These are phyloP conservation scores for Psittacula derbiana DNA, from an alignment of 2,797 vertebrate species.

Conservation along the genomic window DNA sequence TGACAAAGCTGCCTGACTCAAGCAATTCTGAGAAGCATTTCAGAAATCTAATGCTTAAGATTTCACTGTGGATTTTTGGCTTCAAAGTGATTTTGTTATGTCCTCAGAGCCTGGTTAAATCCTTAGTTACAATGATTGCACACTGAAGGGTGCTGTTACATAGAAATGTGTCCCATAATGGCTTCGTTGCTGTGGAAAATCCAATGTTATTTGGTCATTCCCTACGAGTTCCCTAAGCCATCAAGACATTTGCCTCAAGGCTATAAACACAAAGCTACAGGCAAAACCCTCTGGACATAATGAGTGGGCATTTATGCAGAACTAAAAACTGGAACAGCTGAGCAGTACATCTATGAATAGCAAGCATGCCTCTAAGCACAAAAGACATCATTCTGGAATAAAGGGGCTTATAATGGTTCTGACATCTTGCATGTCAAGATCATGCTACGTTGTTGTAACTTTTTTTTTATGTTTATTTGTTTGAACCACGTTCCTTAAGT, in stretches of 20 bases:
- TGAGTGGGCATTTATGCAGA: conserved; percentile 79
- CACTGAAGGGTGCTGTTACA: conserved; percentile 75
- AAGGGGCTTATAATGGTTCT: conserved; percentile 72
- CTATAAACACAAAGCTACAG: conserved; percentile 77
- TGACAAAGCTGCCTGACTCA: conserved; percentile 45
- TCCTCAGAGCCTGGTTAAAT: conserved; percentile 66
- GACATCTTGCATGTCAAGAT: conserved; percentile 76
- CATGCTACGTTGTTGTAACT: conserved; percentile 66
- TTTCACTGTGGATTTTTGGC: conserved; percentile 62
- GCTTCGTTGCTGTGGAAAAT: conserved; percentile 79
- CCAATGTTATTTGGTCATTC: conserved; percentile 76
- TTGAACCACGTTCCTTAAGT: conserved; percentile 45
- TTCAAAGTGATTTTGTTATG: conserved; percentile 69
- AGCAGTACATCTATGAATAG: conserved; percentile 77
- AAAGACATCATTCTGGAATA: conserved; percentile 69
- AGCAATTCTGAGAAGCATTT: conserved; percentile 25
- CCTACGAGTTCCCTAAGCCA: conserved; percentile 72
- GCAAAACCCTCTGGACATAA: conserved; percentile 78
- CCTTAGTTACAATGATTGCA: conserved; percentile 73
- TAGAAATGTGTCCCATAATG: conserved; percentile 76
- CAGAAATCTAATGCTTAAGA: conserved; percentile 52
- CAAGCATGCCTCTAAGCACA: conserved; percentile 74
- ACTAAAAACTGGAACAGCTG: conserved; percentile 80
- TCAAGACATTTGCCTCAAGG: conserved; percentile 80
- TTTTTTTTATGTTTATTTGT: conserved; percentile 59